phyloP scores from a whole-genome alignment of 2,888 invertebrate species.

The Oscheius sp. region DNA sequence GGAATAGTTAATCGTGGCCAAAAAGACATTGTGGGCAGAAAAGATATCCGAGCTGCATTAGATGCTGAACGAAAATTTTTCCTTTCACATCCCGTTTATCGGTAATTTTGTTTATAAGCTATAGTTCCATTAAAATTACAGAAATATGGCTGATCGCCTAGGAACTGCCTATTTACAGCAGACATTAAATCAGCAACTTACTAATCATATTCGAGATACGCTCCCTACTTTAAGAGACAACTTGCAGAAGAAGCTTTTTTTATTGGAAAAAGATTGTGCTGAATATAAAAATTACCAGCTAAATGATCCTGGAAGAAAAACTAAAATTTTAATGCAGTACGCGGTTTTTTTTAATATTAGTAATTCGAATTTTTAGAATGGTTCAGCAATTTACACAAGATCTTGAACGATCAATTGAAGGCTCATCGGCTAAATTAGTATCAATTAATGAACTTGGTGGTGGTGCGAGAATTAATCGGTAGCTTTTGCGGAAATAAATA shows the following conservation, averaged over 20 bases:
- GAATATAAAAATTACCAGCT: conserved; percentile 98
- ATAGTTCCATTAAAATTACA: conserved; percentile 46
- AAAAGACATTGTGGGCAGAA: conserved; percentile 96
- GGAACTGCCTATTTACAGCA: conserved; percentile 97
- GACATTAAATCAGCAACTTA: conserved; percentile 95
- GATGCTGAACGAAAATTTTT: conserved; percentile 98
- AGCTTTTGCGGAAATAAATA: neutral
- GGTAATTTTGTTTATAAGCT: conserved; percentile 74
- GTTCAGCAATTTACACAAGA: conserved; percentile 96
- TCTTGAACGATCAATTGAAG: conserved; percentile 97
- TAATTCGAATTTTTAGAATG: conserved; percentile 81
- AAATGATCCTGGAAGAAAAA: conserved; percentile 97
- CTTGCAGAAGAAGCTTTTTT: conserved; percentile 92
- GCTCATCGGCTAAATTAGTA: conserved; percentile 83
- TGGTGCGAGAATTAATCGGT: conserved; percentile 92
- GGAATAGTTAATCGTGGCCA: conserved; percentile 98
- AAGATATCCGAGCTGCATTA: conserved; percentile 94
- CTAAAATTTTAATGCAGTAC: conserved; percentile 99
- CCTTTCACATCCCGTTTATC: conserved; percentile 94
- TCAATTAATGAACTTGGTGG: conserved; percentile 97
- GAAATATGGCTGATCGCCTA: conserved; percentile 93
- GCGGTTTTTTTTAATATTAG: conserved; percentile 74
- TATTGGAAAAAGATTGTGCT: conserved; percentile 97
- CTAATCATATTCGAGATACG: conserved; percentile 95
- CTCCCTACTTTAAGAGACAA: conserved; percentile 91